Evolutionary conservation across 2,797 vertebrate genomes (phyloP), one percentile per base, ranked within the genome.

Genomic region (Menidia menidia): DNA sequence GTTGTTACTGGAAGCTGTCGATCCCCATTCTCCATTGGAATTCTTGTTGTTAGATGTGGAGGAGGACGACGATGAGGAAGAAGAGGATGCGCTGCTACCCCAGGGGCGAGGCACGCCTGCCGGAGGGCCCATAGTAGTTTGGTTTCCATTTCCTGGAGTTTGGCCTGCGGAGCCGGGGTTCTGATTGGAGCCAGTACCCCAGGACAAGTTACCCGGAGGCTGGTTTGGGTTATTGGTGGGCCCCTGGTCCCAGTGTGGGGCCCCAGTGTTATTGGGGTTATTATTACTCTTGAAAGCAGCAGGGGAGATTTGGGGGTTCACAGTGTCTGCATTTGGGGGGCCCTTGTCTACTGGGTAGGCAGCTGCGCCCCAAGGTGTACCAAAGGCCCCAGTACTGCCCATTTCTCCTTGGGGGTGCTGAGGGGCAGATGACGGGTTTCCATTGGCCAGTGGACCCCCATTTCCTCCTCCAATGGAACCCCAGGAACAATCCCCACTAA

Each of bases 251-350:
- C 96, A 97, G 45, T 91, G 90, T 76, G 93, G 92, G 74, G 96
- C 96, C 90, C 89, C 94, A 85, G 88, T 84, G 85, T 90, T 90
- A 90, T 95, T 95, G 64, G 92, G 95, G 90, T 91, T 93, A 92
- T 93, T 94, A 95, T 96, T 96, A 93, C 94, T 94, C 91, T 96
- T 97, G 90, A 95, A 95, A 93, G 95, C 94, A 94, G 96, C 94
- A 95, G 95, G 77, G 73, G 89, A 83, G 62, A 88, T 86, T 80
- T 90, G 88, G 83, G 96, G 94, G 92, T 98, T 99, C 97, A 99
- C 98, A 99, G 98, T 98, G 97, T 99, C 97, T 90, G 94, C 93
- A 92, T 95, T 95, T 93, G 95, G 93, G 73, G 95, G 89, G 92
- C 94, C 95, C 93, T 96, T 96, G 87, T 99, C 98, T 94, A 95